Evolutionary conservation across 2,113 vertebrate species (phyloP).

Genomic region (Herpailurus yagouaroundi): DNA sequence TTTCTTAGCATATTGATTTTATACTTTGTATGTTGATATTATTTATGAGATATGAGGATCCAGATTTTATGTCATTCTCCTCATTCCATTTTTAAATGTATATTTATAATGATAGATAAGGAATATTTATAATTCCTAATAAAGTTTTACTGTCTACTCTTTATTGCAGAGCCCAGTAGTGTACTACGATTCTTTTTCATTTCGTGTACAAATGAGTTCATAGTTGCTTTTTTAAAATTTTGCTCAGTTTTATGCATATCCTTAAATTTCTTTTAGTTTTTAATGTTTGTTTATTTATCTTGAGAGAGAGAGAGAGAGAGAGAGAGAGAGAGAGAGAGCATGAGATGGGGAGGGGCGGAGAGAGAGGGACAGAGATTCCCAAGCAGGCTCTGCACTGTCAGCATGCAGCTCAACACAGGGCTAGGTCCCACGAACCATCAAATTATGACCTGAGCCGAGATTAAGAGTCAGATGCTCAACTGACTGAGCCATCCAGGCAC

Average conservation of each 20-base stretch:
- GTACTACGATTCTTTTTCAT: background rate
- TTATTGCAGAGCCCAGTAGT: background rate
- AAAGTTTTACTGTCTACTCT: background rate
- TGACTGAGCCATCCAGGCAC: too few species aligned
- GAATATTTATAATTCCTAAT: constrained; percentile 1
- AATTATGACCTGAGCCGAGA: too few species aligned
- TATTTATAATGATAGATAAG: background rate
- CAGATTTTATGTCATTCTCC: background rate
- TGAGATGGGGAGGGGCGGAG: too few species aligned
- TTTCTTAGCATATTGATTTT: background rate
- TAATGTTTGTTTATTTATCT: too few species aligned
- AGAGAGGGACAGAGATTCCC: too few species aligned
- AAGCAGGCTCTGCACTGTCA: too few species aligned
- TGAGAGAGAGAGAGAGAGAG: too few species aligned
- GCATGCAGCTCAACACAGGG: too few species aligned
- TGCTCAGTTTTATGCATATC: background rate
- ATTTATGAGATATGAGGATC: background rate
- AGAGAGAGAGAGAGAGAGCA: too few species aligned
- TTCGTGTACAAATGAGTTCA: background rate
- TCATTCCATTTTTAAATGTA: background rate
- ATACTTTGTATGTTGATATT: background rate
- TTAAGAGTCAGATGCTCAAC: too few species aligned
- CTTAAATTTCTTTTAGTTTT: background rate
- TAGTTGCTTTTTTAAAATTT: background rate
- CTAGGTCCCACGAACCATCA: too few species aligned